Evolutionary conservation across 1,140 invertebrate species (phyloP), one percentile per base, ranked within the genome.

Genomic region (Antheraea mylitta): DNA sequence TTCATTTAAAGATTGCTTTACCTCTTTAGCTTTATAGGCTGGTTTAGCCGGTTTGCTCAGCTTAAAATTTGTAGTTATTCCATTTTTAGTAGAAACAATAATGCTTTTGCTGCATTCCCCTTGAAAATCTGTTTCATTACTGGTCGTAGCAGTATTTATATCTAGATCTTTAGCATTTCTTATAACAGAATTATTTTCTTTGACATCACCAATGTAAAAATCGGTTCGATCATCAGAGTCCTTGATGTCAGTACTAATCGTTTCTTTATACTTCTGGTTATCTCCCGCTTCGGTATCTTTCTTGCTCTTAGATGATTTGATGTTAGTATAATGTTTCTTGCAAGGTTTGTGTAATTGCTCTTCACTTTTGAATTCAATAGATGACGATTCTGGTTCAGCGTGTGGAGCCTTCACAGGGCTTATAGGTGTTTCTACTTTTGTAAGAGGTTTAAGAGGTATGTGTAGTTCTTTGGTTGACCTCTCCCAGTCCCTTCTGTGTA

Each of bases 281-380:
- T 53, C 16, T 37, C 10, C 30, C 13, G 19, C 8, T 16, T 63
- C 45, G 5, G 13, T 11, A 53, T 11, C 64, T 53, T 87, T 81
- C 37, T 81, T 82, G 0, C 75, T 62, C n/a, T 70, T 68, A 5
- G 89, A 91, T 0, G 79, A 89, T 70, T 91, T 91, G 10, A 90
- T 91, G 22, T 90, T 91, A 0, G 83, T 87, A 71, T 89, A 75
- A 69, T 91, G 89, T 72, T 91, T 91, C 71, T 91, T 91, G 65
- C 89, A 91, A 16, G 79, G 72, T 70, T 70, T 75, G 0, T 62
- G 70, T 66, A 69, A 22, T 67, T 64, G 60, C 59, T 74, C 70
- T 5, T 71, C 69, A 8, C 67, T 76, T 18, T 71, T 66, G 38
- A 62, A 59, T 10, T 72, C 65, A 4, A 69, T 64, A 7, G 73